A percentile compares a stretch with the other conserved stretches of the same genome.
Evolutionary conservation across 2,113 vertebrate species (phyloP).

Genomic region (Cinclus mexicanus): DNA sequence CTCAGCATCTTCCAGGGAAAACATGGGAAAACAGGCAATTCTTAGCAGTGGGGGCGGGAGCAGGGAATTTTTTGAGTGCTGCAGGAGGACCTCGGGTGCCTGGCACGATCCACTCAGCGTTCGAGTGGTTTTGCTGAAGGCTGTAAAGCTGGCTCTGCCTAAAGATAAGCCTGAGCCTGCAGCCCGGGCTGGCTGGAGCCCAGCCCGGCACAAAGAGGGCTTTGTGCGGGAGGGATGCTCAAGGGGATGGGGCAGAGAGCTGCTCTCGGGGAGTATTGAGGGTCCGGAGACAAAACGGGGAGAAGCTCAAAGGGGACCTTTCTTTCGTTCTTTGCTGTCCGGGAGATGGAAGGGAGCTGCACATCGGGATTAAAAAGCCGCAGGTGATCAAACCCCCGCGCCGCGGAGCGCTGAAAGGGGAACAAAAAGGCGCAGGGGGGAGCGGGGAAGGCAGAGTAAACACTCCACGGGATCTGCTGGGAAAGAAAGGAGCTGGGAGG

Average conservation of each 20-base stretch:
- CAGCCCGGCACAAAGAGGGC: constrained; percentile 16
- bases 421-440: background rate
- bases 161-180: background rate
- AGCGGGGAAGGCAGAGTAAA: background rate
- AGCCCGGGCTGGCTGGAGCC: constrained; percentile 38
- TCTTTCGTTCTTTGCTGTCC: background rate
- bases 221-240: background rate
- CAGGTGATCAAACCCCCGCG: constrained; percentile 27
- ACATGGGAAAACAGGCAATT: accelerated
- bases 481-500: background rate
- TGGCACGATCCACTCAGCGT: accelerated
- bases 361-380: background rate
- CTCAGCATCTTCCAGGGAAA: accelerated
- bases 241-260: background rate
- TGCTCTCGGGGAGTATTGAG: background rate
- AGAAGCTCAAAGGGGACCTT: background rate
- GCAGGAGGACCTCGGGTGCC: background rate
- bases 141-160: background rate
- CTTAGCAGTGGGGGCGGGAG: accelerated
- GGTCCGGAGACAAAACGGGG: background rate
- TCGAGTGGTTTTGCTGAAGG: background rate
- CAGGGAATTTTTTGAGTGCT: background rate
- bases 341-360: background rate
- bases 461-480: background rate
- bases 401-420: background rate